Evolutionary conservation across 2,113 vertebrate genomes (phyloP).

Genomic region (Petroica traversi): DNA sequence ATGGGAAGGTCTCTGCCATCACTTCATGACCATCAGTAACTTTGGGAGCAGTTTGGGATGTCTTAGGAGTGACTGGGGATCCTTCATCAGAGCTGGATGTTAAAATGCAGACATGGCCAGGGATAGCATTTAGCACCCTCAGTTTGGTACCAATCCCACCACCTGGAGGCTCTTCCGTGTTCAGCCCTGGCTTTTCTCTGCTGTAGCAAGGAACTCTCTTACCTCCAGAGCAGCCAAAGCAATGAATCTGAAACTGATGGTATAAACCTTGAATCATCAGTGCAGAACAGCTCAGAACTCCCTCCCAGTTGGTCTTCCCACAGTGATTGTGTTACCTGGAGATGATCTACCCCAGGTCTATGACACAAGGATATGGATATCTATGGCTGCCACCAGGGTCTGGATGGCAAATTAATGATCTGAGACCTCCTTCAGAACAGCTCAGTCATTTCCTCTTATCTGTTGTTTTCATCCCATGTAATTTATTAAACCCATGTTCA

Average conservation of each 20-base stretch:
- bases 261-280: not conserved
- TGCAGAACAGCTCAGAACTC: not conserved
- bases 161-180: not conserved
- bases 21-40: not conserved
- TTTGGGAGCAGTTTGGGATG: not conserved
- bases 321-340: not conserved
- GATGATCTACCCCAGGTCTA: not conserved
- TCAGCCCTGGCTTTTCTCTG: not conserved
- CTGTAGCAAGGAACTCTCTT: not conserved
- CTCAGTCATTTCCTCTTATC: not conserved
- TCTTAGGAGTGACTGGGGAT: not conserved
- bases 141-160: not conserved
- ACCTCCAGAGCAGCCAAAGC: not conserved
- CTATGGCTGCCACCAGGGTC: not conserved
- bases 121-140: not conserved
- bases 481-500: not conserved
- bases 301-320: not conserved
- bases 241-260: not conserved
- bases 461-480: not conserved
- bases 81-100: not conserved
- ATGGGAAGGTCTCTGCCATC: not conserved
- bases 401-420: not conserved
- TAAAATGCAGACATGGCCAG: not conserved
- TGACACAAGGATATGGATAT: too few relatives aligned
- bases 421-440: not conserved